These are phyloP conservation scores for Pongo pygmaeus DNA, from an alignment of 2,113 vertebrate genomes.

Conservation along the genomic window DNA sequence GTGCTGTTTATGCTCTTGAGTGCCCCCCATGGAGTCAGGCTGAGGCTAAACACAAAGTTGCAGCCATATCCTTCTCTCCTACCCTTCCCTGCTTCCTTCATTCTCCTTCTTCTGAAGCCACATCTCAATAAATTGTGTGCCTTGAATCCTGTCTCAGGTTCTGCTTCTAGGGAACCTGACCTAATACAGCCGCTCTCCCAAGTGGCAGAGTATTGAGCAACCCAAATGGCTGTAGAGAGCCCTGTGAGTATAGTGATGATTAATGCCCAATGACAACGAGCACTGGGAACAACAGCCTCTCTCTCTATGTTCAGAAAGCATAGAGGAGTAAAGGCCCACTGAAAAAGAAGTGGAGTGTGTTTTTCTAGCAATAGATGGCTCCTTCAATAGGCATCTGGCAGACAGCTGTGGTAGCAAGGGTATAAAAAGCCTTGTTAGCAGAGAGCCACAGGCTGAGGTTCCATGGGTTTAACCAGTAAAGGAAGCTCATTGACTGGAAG, in stretches of 20 bases:
- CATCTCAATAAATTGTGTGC: background rate
- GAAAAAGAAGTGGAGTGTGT: background rate
- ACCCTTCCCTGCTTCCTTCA: background rate
- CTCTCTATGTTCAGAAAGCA: background rate
- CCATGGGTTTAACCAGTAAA: background rate
- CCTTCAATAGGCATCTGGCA: background rate
- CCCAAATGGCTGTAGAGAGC: background rate
- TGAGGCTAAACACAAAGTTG: conserved; percentile 1
- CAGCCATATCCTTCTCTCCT: background rate
- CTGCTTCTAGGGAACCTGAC: background rate
- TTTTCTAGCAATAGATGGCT: background rate
- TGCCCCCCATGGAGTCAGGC: background rate
- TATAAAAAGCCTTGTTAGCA: conserved; percentile 48
- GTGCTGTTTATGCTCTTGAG: background rate
- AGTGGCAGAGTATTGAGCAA: background rate
- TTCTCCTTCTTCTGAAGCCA: background rate
- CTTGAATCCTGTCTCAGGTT: background rate
- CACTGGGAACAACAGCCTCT: background rate
- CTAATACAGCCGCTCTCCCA: conserved; percentile 5
- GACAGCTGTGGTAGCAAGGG: background rate
- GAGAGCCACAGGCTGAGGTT: background rate
- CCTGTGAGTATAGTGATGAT: background rate
- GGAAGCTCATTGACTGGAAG: conserved; percentile 28
- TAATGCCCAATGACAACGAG: background rate
- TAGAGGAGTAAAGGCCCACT: background rate